Evolutionary conservation across 2,113 vertebrate genomes (phyloP).

Genomic region (Noctilio leporinus): DNA sequence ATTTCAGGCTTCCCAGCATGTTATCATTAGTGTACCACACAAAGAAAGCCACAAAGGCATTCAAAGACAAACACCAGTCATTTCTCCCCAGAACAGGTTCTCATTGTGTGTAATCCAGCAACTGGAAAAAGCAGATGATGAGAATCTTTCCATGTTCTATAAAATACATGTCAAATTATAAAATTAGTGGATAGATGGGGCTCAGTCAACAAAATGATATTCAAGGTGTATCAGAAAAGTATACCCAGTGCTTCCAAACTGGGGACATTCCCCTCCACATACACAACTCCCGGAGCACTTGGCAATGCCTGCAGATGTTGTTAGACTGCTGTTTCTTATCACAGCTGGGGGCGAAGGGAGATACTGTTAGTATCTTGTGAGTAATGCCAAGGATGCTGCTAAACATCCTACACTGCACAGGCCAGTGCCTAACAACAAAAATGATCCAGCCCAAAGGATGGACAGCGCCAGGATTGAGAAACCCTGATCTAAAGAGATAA

Average conservation of each 20-base stretch:
- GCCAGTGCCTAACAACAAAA: neutral
- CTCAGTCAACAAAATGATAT: neutral
- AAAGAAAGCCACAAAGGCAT: neutral
- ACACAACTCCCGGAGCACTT: neutral
- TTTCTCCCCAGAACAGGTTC: neutral
- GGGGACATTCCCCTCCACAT: too few relatives aligned
- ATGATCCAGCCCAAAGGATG: neutral
- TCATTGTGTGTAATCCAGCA: neutral
- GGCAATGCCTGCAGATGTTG: neutral
- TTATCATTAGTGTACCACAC: neutral
- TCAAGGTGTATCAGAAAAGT: neutral
- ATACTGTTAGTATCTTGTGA: neutral
- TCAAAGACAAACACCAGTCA: neutral
- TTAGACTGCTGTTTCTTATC: neutral
- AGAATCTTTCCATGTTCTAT: neutral
- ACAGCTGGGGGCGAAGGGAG: neutral
- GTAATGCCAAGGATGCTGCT: neutral
- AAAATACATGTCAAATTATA: neutral
- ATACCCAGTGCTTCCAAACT: neutral
- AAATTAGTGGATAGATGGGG: neutral
- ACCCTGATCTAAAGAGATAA: neutral
- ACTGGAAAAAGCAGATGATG: neutral
- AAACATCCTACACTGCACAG: neutral
- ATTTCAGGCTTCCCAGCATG: neutral
- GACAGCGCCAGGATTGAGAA: rapidly evolving